Evolutionary conservation across 2,113 vertebrate species (phyloP).

Genomic region (Odontophorus gujanensis): DNA sequence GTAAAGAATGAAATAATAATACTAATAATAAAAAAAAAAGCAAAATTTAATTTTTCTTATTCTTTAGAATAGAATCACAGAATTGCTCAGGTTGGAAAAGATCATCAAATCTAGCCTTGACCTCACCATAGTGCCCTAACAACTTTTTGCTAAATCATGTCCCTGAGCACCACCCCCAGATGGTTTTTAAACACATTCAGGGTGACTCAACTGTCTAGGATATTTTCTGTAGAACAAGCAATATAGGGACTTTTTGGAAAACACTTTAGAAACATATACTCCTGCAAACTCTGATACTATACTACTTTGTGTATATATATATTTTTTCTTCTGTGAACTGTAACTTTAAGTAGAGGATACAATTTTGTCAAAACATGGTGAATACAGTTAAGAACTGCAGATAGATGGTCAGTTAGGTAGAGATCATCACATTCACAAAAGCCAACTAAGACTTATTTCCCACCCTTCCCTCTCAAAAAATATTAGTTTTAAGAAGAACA

Average conservation of each 20-base stretch:
- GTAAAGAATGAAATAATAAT: not conserved
- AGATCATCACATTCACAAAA: not conserved
- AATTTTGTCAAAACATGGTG: not conserved
- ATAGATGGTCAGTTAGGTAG: not conserved
- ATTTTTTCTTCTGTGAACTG: not conserved
- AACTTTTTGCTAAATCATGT: too few relatives aligned
- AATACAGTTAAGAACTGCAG: not conserved
- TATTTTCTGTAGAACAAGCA: not conserved
- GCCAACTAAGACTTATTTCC: not conserved
- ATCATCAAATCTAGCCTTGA: too few relatives aligned
- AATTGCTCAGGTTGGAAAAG: too few relatives aligned
- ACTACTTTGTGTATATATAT: not conserved
- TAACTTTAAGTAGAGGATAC: not conserved
- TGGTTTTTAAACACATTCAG: too few relatives aligned
- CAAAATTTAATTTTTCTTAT: not conserved
- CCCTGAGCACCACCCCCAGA: too few relatives aligned
- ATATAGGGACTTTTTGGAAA: not conserved
- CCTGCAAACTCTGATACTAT: not conserved
- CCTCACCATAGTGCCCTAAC: too few relatives aligned
- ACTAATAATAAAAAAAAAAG: not conserved
- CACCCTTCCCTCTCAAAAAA: fast-evolving
- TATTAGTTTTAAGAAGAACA: not conserved
- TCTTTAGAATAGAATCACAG: not conserved
- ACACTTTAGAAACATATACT: not conserved
- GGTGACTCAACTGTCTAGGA: not conserved